Percentiles rank a stretch among this genome's conserved stretches.
Evolutionary conservation across 2,797 vertebrate species (phyloP).

Genomic region (Calcarius lapponicus): DNA sequence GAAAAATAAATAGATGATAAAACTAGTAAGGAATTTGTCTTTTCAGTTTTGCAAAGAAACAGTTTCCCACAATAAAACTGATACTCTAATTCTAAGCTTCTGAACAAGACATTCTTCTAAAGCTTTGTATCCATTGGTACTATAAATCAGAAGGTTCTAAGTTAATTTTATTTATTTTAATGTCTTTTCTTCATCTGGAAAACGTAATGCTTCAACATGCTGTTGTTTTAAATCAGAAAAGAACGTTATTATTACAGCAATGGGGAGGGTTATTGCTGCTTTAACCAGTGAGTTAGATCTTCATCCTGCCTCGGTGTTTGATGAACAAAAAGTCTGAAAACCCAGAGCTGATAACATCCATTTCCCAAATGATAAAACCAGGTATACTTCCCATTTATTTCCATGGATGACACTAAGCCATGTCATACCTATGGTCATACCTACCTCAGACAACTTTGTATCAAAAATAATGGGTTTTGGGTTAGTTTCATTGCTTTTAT

Average conservation of each 20-base stretch:
- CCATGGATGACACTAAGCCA: background rate
- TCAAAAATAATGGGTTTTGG: background rate
- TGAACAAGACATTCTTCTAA: background rate
- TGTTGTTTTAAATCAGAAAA: background rate
- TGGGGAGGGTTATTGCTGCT: background rate
- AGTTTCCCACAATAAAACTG: conserved; percentile 1
- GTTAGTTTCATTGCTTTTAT: background rate
- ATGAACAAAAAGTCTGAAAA: background rate
- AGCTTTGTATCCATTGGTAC: background rate
- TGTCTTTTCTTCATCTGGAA: background rate
- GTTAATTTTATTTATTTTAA: background rate
- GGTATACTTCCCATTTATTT: background rate
- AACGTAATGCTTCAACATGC: background rate
- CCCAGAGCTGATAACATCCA: background rate
- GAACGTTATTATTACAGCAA: background rate
- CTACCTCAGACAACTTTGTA: background rate
- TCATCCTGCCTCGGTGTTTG: background rate
- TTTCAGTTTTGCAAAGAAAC: background rate
- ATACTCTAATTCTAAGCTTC: background rate
- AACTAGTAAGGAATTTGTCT: conserved; percentile 7
- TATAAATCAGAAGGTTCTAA: background rate
- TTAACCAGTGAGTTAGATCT: background rate
- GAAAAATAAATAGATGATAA: conserved; percentile 8
- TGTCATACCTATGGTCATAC: background rate
- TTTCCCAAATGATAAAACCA: background rate